Base-by-base conservation (phyloP, 2,888 invertebrate species). In the Athalia circularis region DNA sequence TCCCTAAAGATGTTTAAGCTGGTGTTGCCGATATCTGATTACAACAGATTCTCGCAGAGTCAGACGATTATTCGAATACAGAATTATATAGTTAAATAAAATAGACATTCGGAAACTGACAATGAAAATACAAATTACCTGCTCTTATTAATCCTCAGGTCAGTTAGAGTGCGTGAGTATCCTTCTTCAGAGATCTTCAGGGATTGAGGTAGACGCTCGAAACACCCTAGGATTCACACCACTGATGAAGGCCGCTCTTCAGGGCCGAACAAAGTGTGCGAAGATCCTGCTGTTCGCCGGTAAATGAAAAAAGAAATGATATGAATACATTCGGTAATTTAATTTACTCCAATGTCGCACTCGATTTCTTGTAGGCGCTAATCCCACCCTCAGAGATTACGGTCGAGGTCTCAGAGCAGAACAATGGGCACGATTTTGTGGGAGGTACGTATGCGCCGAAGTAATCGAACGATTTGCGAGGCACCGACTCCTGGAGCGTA, bases 341-440 rank as follows among this genome's bases (percentile, higher is more conserved):
- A n/a, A 64, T 64, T 64, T 29, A 4, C 9, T 65, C 15, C 50
- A 15, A 65, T 0, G 15, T 48, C 4, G 45, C 64, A 3, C 64
- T 43, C 0, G 5, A 65, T 65, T 45, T 43, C 9, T 72, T 88
- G 48, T 88, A 95, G 95, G 95, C 82, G 95, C 95, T 9, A 94
- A 94, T 85, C 94, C 95, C 4, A 93, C 93, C 9, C 90, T 94
- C 81, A 91, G 94, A 68, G 95, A 95, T 88, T 92, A 92, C 82
- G 94, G 95, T 0, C 91, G 95, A 68, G 94, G 94, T 11, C 90
- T 95, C 65, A 92, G 94, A 79, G 94, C 95, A 0, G 94, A 94
- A 84, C 95, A 95, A 88, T 95, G 95, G 95, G 95, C 95, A 1
- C 90, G 94, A 82, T 94, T 93, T 87, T 95, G 95, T 86, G 95